These are phyloP conservation scores for Verasper variegatus DNA, from an alignment of 2,113 vertebrate species.

Conservation along the genomic window DNA sequence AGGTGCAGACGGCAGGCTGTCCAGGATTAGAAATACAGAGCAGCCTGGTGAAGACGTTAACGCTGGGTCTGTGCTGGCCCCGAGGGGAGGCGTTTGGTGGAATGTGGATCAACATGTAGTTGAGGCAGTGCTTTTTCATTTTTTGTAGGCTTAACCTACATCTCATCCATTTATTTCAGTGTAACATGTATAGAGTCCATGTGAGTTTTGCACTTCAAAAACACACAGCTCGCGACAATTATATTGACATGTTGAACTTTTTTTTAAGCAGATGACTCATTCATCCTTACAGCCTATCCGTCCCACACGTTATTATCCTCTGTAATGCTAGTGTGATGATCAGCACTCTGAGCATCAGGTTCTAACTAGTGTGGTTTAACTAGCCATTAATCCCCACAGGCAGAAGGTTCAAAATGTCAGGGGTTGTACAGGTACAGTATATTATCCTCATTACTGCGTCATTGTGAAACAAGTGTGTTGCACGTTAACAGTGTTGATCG, in stretches of 20 bases:
- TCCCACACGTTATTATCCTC: slow-evolving; percentile 37
- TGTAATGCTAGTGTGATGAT: slow-evolving; percentile 40
- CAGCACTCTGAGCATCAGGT: slow-evolving; percentile 34
- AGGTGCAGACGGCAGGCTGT: slow-evolving; percentile 52
- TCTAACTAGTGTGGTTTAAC: slow-evolving; percentile 16
- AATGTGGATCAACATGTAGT: slow-evolving; percentile 43
- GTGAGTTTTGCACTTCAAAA: background rate
- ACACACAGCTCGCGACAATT: background rate
- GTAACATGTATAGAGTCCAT: background rate
- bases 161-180: too few species aligned
- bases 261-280: slow-evolving; percentile 17
- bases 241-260: background rate
- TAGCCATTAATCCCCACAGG: slow-evolving; percentile 30
- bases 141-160: background rate
- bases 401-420: slow-evolving; percentile 15
- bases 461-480: slow-evolving; percentile 3
- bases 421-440: slow-evolving; percentile 22
- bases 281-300: background rate
- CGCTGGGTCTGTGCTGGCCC: slow-evolving; percentile 19
- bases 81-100: slow-evolving; percentile 26
- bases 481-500: slow-evolving; percentile 7
- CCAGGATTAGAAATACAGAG: slow-evolving; percentile 51
- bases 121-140: background rate
- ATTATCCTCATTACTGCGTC: slow-evolving; percentile 40
- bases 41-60: slow-evolving; percentile 61